Evolutionary conservation across 1,140 invertebrate genomes (phyloP), one percentile per base, ranked within the genome.

Genomic region (Zophobas morio): DNA sequence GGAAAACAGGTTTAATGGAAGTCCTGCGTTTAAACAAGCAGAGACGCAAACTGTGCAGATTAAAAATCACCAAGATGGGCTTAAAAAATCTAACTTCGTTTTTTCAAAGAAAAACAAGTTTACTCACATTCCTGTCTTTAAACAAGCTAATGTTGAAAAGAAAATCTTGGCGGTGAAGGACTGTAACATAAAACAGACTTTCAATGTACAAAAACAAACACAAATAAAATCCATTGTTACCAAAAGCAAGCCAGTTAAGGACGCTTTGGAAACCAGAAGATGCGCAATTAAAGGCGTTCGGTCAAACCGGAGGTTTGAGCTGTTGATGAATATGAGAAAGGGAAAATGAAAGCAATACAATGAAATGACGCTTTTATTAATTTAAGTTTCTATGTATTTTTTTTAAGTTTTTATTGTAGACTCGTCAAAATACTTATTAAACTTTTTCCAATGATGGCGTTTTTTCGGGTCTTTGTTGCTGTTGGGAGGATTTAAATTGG

Each of bases 401-500:
- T 73, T 85, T 84, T 84, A 88, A 57, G 79, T 82, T 86, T 86
- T 88, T 79, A 95, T 94, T n/a, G 94, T 94, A 0, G 80, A 85
- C 87, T 96, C 94, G 86, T 94, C 90, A 85, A 90, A 96, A 85
- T 96, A 96, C 80, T 92, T 93, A 86, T 96, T 96, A 81, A 89
- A 95, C 81, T 93, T 92, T 81, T 92, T 95, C 88, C 91, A 92
- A 0, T 89, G 87, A 56, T 83, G 88, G 78, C 94, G 89, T 79
- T 88, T 90, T 77, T 87, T 92, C 2, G 93, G 93, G 86, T 94
- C 90, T 77, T 90, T 93, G 63, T 92, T 90, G 81, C 91, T 92
- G 78, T 88, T 85, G 0, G 78, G 76, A 35, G 93, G 93, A 36
- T 88, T 88, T 4, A 93, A 81, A 81, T 92, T 93, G 1, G 93